Conservation (phyloP, 2,113 vertebrate genomes). For the Phaethornis superciliosus region DNA sequence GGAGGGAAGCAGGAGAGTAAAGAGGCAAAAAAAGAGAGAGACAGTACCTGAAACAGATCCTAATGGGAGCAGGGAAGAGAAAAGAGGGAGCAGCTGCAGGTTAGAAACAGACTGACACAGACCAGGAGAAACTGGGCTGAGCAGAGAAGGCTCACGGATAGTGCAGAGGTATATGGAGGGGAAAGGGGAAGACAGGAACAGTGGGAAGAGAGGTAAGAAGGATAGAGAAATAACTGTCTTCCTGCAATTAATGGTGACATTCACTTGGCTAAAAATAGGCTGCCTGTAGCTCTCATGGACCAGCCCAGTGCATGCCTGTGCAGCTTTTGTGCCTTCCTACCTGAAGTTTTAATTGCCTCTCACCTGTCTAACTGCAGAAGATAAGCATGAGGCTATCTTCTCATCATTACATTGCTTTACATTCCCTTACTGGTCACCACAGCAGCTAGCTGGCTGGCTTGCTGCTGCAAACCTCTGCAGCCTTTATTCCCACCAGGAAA, state of each 20-base stretch:
- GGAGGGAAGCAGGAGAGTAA: neutral
- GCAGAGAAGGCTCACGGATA: neutral
- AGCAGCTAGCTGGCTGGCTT: neutral
- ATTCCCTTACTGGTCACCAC: neutral
- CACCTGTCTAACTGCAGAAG: neutral
- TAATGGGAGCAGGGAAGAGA: slow-evolving; percentile 84
- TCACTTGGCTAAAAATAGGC: neutral
- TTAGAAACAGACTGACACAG: slow-evolving; percentile 65
- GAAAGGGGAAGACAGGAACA: neutral
- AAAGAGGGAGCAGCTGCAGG: slow-evolving; percentile 72
- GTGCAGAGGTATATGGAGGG: neutral
- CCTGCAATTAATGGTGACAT: neutral
- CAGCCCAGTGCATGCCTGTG: neutral
- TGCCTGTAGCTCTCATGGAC: neutral
- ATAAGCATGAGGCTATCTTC: neutral
- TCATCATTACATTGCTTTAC: neutral
- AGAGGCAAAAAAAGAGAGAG: slow-evolving; percentile 51
- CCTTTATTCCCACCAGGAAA: neutral
- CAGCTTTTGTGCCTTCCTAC: neutral
- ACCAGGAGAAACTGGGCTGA: neutral
- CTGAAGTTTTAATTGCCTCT: neutral
- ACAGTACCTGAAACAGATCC: slow-evolving; percentile 97
- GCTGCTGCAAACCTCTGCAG: neutral
- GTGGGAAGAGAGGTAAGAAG: neutral
- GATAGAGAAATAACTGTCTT: neutral